Evolutionary conservation across 1,140 invertebrate species (phyloP).

Genomic region (Acromyrmex charruanus): DNA sequence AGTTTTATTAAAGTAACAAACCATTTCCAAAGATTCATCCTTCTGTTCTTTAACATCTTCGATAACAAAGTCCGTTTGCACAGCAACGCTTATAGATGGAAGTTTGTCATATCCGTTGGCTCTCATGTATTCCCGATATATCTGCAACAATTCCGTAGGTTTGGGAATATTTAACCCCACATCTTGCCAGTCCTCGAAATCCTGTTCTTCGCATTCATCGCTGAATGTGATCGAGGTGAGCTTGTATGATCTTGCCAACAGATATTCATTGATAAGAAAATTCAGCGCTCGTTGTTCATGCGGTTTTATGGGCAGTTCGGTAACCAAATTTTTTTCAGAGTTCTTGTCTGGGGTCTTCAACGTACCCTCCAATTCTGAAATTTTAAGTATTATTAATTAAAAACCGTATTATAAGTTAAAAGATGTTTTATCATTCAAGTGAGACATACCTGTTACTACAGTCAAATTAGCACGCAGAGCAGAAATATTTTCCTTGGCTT

Average conservation of each 20-base stretch:
- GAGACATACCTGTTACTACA: slow-evolving; percentile 89
- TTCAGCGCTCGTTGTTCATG: slow-evolving; percentile 95
- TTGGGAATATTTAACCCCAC: slow-evolving; percentile 95
- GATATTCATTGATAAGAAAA: slow-evolving; percentile 96
- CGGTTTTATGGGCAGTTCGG: slow-evolving; percentile 90
- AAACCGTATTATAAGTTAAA: slow-evolving; percentile 13
- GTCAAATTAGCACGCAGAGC: slow-evolving; percentile 94
- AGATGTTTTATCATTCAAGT: slow-evolving; percentile 29
- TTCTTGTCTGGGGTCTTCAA: slow-evolving; percentile 87
- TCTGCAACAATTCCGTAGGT: slow-evolving; percentile 91
- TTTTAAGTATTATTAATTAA: slow-evolving; percentile 36
- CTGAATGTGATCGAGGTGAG: slow-evolving; percentile 96
- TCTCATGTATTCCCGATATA: slow-evolving; percentile 91
- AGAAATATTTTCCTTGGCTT: slow-evolving; percentile 95
- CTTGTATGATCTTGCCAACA: slow-evolving; percentile 93
- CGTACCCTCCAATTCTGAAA: slow-evolving; percentile 89
- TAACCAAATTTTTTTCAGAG: slow-evolving; percentile 82
- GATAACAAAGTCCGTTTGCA: slow-evolving; percentile 83
- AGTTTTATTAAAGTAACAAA: slow-evolving; percentile 63
- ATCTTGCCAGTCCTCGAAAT: slow-evolving; percentile 98
- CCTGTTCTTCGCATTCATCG: slow-evolving; percentile 97
- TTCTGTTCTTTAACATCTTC: slow-evolving; percentile 82
- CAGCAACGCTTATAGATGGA: slow-evolving; percentile 76
- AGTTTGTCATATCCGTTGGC: slow-evolving; percentile 84
- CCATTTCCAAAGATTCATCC: slow-evolving; percentile 81